Percentiles rank a stretch among this genome's conserved stretches.
Conservation (phyloP, 1,140 invertebrate species). For the Maconellicoccus hirsutus region DNA sequence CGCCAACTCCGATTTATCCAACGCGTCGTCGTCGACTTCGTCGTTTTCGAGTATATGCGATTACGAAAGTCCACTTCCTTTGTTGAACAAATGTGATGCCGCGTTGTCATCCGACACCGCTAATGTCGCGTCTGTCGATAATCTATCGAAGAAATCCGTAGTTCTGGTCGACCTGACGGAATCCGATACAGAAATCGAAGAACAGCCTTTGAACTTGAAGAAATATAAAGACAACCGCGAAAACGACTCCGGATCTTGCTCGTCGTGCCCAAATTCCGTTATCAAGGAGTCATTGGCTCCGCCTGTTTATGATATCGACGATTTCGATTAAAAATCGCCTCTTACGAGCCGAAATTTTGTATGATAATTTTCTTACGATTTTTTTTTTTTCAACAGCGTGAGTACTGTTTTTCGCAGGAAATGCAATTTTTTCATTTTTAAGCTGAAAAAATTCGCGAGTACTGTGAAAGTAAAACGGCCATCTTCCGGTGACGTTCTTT, state of each 20-base stretch:
- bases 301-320: slow-evolving; percentile 11
- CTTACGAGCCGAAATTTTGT: no score
- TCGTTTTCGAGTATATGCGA: background rate
- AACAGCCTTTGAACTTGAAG: background rate
- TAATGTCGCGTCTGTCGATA: background rate
- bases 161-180: slow-evolving; percentile 1
- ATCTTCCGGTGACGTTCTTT: no score
- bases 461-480: no score
- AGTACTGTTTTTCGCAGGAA: no score
- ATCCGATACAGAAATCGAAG: background rate
- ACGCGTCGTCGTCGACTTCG: background rate
- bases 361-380: no score
- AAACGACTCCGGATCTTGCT: background rate
- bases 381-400: no score
- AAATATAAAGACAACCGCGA: background rate
- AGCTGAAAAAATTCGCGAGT: no score
- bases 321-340: background rate
- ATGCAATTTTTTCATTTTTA: no score
- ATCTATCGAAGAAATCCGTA: background rate
- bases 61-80: background rate
- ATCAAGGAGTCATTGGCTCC: background rate
- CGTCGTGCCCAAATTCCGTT: background rate
- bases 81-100: background rate
- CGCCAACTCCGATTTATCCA: background rate
- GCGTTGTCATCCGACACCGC: background rate